phyloP scores from a whole-genome alignment of 2,797 vertebrate genomes.

The Cyclura pinguis region DNA sequence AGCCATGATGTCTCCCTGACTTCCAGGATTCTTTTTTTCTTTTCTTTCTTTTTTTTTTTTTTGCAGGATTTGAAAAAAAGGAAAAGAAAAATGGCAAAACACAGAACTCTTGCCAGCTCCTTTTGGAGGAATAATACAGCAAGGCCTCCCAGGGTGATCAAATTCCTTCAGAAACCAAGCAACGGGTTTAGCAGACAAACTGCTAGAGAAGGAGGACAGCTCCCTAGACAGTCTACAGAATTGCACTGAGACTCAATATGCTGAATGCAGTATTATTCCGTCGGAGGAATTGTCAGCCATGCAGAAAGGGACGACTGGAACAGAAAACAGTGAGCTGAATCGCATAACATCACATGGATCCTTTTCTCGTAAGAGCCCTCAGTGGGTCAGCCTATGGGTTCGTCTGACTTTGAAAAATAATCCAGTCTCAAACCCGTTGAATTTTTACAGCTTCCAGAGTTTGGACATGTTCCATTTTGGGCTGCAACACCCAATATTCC shows the following conservation, averaged over 20 bases:
- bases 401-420: not conserved
- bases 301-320: not conserved
- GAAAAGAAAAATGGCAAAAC: slow-evolving; percentile 23
- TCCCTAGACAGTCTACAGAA: not conserved
- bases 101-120: slow-evolving; percentile 43
- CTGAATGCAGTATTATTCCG: not conserved
- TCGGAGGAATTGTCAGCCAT: not conserved
- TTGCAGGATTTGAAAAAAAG: not conserved
- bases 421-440: not conserved
- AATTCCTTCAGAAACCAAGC: slow-evolving; percentile 42
- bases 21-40: not conserved
- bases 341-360: not conserved
- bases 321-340: not conserved
- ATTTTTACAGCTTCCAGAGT: not conserved
- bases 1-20: slow-evolving; percentile 52
- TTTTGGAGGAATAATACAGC: not conserved
- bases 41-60: slow-evolving; percentile 18
- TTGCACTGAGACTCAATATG: not conserved
- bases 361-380: not conserved
- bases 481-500: too few species aligned
- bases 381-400: not conserved
- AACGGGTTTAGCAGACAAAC: slow-evolving; percentile 20
- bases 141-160: slow-evolving; percentile 33
- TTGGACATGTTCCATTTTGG: not conserved
- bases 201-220: not conserved